Base-by-base conservation (phyloP, 2,113 vertebrate species). In the Pygoscelis adeliae region DNA sequence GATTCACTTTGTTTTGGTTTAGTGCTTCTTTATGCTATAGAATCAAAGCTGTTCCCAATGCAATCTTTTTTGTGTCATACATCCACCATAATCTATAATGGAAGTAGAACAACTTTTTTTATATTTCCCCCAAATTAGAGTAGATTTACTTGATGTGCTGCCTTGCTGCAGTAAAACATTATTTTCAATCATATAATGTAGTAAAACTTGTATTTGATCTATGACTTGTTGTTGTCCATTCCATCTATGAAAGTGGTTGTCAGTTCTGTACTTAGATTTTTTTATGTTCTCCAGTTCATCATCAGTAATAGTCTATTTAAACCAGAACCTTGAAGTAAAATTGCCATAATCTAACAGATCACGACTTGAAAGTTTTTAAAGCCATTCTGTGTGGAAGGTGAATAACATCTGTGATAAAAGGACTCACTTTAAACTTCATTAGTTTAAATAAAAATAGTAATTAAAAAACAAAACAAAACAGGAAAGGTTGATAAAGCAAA, bases 251-350 rank as follows among this genome's bases (percentile, higher is more conserved):
- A 91, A 87, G 19, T 63, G 22, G 2, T 29, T 88, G 61, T 58
- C 36, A 66, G 23, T 38, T 76, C 40, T 65, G 47, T 69, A n/a
- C 4, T 71, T 42, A 10, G 20, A 11, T 21, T 44, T 66, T 91
- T 42, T 61, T 62, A 52, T 89, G 36, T 65, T 50, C 15, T 63
- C 22, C 11, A 67, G 9, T 23, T 42, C 55, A 59, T 82, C 62
- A 72, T 71, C 15, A 55, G 40, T 70, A 93, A 36, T 40, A 47
- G 34, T 42, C 19, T 73, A 77, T 72, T 94, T 93, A 92, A 59
- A 82, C 30, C 11, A 90, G 40, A 63, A 83, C 9, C 47, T 47
- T 40, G 6, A 87, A 58, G 15, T 34, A 74, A 82, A 91, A 83
- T 42, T 40, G 27, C 42, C 22, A 13, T 56, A 52, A 77, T 19